phyloP scores from a whole-genome alignment of 2,888 invertebrate genomes.

The Agonopterix heracliana region DNA sequence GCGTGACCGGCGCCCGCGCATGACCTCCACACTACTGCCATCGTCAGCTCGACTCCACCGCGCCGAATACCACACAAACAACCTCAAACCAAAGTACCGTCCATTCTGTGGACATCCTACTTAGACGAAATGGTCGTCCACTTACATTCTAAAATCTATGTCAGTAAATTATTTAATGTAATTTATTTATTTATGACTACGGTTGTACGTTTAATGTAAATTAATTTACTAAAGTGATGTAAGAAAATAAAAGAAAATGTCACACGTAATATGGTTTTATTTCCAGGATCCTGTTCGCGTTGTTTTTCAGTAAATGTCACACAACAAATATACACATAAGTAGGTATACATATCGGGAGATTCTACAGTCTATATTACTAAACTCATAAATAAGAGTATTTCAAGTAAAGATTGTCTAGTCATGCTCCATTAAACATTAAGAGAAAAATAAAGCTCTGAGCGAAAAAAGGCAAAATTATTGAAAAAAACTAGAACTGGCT shows the following conservation, averaged over 20 bases:
- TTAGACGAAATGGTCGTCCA: slow-evolving; percentile 48
- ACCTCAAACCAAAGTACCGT: slow-evolving; percentile 70
- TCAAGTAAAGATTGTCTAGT: too few species aligned
- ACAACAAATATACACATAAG: too few species aligned
- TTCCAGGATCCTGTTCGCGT: slow-evolving; percentile 14
- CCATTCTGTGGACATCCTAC: slow-evolving; percentile 46
- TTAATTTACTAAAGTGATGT: slow-evolving; percentile 58
- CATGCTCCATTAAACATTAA: too few species aligned
- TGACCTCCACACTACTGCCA: slow-evolving; percentile 17
- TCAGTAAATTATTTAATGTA: slow-evolving; percentile 72
- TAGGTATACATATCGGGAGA: too few species aligned
- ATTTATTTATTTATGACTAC: slow-evolving; percentile 73
- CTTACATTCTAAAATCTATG: slow-evolving; percentile 62
- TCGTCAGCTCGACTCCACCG: slow-evolving; percentile 22
- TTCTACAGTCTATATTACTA: too few species aligned
- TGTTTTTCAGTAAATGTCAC: background rate
- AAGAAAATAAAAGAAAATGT: slow-evolving; percentile 49
- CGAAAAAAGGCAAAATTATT: too few species aligned
- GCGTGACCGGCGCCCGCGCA: slow-evolving; percentile 16
- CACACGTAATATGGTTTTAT: slow-evolving; percentile 53
- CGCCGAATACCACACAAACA: slow-evolving; percentile 47
- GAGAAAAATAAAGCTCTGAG: too few species aligned
- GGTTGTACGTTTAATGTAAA: slow-evolving; percentile 61
- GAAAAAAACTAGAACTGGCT: too few species aligned
- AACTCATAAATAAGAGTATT: too few species aligned